Conservation (phyloP, 2,797 vertebrate species). For the Thripadectes ignobilis region DNA sequence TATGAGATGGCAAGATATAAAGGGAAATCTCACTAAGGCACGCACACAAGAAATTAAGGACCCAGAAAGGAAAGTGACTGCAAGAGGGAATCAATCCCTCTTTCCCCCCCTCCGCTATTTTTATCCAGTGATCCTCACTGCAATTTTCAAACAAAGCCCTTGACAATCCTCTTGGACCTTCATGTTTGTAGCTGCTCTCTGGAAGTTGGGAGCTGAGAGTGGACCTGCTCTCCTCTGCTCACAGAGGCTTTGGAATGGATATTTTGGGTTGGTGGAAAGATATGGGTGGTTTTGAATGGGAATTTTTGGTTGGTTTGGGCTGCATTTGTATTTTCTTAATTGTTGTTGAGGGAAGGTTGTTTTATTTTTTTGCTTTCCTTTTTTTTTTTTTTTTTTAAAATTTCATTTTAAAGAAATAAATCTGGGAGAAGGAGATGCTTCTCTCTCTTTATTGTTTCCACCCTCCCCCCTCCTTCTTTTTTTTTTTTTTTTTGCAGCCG, state of each 20-base stretch:
- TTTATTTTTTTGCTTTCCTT: not conserved
- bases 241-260: not conserved
- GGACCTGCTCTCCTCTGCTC: not conserved
- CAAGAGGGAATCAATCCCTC: not conserved
- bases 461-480: not conserved
- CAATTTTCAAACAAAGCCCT: not conserved
- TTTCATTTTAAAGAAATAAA: not conserved
- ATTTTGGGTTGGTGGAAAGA: not conserved
- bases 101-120: not conserved
- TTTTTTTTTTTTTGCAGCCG: accelerated
- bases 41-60: not conserved
- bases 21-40: not conserved
- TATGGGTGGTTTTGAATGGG: not conserved
- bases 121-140: not conserved
- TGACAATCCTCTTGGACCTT: not conserved
- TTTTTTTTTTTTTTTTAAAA: accelerated
- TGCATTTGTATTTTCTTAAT: not conserved
- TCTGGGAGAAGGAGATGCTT: accelerated
- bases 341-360: too few relatives aligned
- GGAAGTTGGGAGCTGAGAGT: not conserved
- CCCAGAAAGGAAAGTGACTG: not conserved
- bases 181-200: not conserved
- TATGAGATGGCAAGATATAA: not conserved
- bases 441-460: not conserved
- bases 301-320: not conserved